Percentiles rank a stretch among this genome's conserved stretches.
Evolutionary conservation across 2,888 invertebrate genomes (phyloP).

Genomic region (Drosophila tanythrix): DNA sequence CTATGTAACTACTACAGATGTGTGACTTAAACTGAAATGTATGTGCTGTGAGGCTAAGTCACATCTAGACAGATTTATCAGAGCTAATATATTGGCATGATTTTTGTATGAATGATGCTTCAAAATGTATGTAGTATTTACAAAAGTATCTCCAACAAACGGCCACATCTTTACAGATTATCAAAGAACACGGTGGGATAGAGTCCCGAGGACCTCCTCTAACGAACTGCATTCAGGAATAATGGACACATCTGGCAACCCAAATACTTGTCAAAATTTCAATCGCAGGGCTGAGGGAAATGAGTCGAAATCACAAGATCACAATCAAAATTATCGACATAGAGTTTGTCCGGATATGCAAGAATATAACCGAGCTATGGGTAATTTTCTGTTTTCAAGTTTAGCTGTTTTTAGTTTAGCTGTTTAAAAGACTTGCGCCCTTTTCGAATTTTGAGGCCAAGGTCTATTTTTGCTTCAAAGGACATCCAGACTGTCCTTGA

Average conservation of each 20-base stretch:
- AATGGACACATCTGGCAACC: no score
- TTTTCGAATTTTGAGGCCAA: neutral
- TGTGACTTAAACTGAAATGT: constrained; percentile 40
- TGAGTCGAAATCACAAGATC: no score
- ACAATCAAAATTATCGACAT: neutral
- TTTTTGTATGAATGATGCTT: neutral
- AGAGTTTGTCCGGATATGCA: neutral
- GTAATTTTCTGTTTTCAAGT: no score
- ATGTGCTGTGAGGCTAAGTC: constrained; percentile 17
- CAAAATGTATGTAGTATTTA: neutral
- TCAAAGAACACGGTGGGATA: neutral
- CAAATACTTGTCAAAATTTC: neutral
- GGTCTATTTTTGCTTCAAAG: neutral
- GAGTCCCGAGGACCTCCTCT: neutral
- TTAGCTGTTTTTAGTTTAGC: neutral
- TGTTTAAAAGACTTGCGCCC: neutral
- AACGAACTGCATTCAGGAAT: neutral
- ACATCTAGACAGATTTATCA: constrained; percentile 8
- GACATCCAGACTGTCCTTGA: neutral
- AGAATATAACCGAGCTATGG: neutral
- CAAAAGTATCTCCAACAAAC: no score
- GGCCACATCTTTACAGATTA: neutral
- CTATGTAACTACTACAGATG: constrained; percentile 19
- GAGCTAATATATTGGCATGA: neutral
- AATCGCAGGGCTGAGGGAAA: neutral